Evolutionary conservation across 2,888 invertebrate species (phyloP).

Genomic region (Teleiodes luculella): DNA sequence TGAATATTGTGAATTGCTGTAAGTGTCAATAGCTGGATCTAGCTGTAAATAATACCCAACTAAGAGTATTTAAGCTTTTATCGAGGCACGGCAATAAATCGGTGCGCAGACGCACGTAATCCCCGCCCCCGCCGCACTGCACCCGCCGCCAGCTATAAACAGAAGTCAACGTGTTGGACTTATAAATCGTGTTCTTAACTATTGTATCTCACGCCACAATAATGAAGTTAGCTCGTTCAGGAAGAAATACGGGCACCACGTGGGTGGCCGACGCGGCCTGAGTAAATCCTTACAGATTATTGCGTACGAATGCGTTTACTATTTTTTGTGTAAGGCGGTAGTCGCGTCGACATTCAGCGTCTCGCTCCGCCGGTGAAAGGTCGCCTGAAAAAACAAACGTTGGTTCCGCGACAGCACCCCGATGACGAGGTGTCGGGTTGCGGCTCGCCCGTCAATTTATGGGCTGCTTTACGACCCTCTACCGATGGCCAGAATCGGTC

Average conservation of each 20-base stretch:
- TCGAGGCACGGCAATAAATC: constrained; percentile 73
- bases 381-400: constrained; percentile 68
- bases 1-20: no score
- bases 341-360: constrained; percentile 30
- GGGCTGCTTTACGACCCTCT: constrained; percentile 27
- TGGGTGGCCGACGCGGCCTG: constrained; percentile 69
- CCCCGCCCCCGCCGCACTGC: constrained; percentile 67
- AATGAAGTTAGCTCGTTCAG: constrained; percentile 78
- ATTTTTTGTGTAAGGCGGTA: constrained; percentile 60
- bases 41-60: constrained; percentile 62
- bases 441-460: constrained; percentile 27
- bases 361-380: constrained; percentile 55
- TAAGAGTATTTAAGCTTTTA: constrained; percentile 77
- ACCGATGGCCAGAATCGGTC: constrained; percentile 25
- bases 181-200: constrained; percentile 79
- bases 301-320: constrained; percentile 61
- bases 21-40: no score
- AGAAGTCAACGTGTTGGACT: constrained; percentile 78
- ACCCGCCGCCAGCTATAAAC: constrained; percentile 73
- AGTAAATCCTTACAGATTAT: constrained; percentile 70
- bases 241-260: constrained; percentile 74
- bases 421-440: constrained; percentile 40
- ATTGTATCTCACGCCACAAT: constrained; percentile 78
- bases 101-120: constrained; percentile 72
- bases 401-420: constrained; percentile 27